phyloP scores from a whole-genome alignment of 1,140 invertebrate genomes.

The Thalassaphorura encarpata region DNA sequence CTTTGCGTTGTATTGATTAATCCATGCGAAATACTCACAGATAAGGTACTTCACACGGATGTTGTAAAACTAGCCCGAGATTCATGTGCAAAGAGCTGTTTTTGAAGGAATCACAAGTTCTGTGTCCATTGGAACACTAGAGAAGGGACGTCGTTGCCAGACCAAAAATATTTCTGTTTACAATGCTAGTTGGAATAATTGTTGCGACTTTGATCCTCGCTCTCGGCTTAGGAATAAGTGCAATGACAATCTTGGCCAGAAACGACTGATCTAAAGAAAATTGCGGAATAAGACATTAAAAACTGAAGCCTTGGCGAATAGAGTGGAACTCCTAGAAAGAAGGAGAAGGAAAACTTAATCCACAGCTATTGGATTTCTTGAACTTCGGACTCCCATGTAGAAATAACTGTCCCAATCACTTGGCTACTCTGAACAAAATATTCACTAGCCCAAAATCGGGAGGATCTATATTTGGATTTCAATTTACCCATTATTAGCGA shows the following conservation, averaged over 20 bases:
- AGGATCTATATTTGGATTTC: conserved; percentile 6
- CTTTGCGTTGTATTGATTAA: conserved; percentile 1
- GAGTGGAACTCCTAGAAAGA: background rate
- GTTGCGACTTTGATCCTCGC: background rate
- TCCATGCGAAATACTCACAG: conserved; percentile 1
- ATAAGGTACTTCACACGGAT: background rate
- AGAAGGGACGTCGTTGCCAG: background rate
- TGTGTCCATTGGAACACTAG: background rate
- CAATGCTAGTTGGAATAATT: background rate
- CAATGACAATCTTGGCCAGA: background rate
- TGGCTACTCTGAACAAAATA: background rate
- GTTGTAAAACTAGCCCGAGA: background rate
- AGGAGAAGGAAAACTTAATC: conserved; percentile 2
- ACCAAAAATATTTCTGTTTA: background rate
- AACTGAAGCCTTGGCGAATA: background rate
- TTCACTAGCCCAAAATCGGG: background rate
- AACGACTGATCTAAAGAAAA: background rate
- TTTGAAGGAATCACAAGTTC: conserved; percentile 4
- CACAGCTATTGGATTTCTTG: conserved; percentile 4
- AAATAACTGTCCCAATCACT: conserved; percentile 1
- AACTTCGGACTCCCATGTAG: conserved; percentile 9
- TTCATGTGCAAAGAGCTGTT: conserved; percentile 6
- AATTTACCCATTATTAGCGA: conserved; percentile 3
- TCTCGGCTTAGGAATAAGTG: background rate
- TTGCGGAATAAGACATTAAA: background rate